phyloP scores from a whole-genome alignment of 2,888 invertebrate species.

The Habrosyne pyritoides region DNA sequence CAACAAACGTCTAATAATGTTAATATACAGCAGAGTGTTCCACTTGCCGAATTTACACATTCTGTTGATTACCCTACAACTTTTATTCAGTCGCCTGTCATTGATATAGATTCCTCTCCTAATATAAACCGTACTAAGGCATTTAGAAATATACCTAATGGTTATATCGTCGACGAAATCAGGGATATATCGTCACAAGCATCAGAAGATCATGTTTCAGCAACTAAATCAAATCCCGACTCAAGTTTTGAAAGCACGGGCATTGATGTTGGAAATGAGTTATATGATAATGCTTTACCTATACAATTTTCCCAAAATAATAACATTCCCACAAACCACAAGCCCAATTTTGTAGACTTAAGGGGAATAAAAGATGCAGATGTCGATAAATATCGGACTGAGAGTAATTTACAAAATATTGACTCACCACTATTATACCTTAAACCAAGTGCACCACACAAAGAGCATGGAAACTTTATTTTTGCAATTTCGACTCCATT shows the following conservation, averaged over 20 bases:
- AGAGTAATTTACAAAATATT: conserved; percentile 76
- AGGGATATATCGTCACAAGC: conserved; percentile 82
- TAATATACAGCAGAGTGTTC: conserved; percentile 86
- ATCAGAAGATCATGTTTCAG: conserved; percentile 72
- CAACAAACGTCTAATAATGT: conserved; percentile 64
- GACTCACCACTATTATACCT: conserved; percentile 84
- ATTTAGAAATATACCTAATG: conserved; percentile 70
- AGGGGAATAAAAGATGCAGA: conserved; percentile 72
- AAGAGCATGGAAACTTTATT: conserved; percentile 75
- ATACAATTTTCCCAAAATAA: conserved; percentile 49
- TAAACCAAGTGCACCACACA: conserved; percentile 80
- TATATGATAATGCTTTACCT: conserved; percentile 59
- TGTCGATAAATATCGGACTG: conserved; percentile 73
- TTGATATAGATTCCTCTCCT: conserved; percentile 80
- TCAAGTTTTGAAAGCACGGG: conserved; percentile 75
- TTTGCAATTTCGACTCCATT: conserved; percentile 54
- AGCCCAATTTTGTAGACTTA: conserved; percentile 66
- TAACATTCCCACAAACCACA: conserved; percentile 58
- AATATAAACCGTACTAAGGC: conserved; percentile 63
- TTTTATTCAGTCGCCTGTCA: conserved; percentile 87
- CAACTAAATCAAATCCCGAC: conserved; percentile 68
- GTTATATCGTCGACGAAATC: conserved; percentile 63
- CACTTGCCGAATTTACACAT: conserved; percentile 87
- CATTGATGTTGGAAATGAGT: conserved; percentile 60
- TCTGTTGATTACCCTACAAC: conserved; percentile 89